A percentile compares a stretch with the other conserved stretches of the same genome.
phyloP scores from a whole-genome alignment of 2,888 invertebrate species.

The Pristionchus mayeri region DNA sequence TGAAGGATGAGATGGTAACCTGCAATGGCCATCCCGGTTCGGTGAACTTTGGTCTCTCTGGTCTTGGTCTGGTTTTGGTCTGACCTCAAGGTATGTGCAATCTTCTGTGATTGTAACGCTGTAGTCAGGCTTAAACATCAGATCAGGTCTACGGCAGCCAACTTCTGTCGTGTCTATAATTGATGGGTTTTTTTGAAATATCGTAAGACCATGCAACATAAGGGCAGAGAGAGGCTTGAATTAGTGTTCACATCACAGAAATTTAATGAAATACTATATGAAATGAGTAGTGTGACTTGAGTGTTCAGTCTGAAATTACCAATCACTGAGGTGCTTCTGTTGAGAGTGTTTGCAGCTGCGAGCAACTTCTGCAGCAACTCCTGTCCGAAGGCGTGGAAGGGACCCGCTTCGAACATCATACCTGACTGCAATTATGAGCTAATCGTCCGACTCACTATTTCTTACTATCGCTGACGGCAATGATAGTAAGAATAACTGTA shows the following conservation, averaged over 20 bases:
- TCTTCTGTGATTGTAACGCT: constrained; percentile 60
- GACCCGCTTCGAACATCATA: constrained; percentile 93
- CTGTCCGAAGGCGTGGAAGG: constrained; percentile 93
- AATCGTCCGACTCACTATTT: too few species aligned
- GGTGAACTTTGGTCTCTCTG: background rate
- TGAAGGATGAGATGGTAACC: constrained; percentile 61
- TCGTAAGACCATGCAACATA: background rate
- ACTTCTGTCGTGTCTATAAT: constrained; percentile 35
- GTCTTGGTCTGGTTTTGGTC: background rate
- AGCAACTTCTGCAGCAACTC: constrained; percentile 65
- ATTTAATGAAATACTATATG: too few species aligned
- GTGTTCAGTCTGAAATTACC: too few species aligned
- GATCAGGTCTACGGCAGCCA: constrained; percentile 60
- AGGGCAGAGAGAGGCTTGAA: too few species aligned
- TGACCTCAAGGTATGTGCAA: constrained; percentile 65
- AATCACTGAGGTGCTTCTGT: constrained; percentile 60
- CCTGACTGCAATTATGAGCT: constrained; percentile 77
- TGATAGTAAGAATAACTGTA: too few species aligned
- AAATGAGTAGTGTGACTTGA: too few species aligned
- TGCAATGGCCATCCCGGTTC: background rate
- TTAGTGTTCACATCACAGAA: too few species aligned
- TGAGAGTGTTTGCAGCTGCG: constrained; percentile 58
- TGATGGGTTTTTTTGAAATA: too few species aligned
- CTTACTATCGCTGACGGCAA: too few species aligned
- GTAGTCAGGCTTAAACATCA: constrained; percentile 67